Conservation (phyloP, 2,797 vertebrate genomes). For the Mormyrus hasselquistii region DNA sequence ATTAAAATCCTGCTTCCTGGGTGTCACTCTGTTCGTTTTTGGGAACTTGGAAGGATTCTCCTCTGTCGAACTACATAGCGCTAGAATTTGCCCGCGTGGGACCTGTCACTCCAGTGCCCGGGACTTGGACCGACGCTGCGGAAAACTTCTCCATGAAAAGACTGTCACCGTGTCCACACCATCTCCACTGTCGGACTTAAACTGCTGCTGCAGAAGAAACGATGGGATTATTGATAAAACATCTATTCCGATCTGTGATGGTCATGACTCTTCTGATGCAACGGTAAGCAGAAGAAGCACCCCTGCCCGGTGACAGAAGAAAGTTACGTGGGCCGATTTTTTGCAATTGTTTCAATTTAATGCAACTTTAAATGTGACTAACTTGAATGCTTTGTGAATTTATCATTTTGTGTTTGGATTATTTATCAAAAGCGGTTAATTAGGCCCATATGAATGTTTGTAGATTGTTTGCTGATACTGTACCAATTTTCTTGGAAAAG, state of each 20-base stretch:
- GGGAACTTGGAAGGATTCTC: constrained; percentile 32
- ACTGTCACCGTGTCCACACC: constrained; percentile 19
- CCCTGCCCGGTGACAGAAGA: neutral
- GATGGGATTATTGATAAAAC: constrained; percentile 56
- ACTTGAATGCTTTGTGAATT: neutral
- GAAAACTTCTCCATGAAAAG: constrained; percentile 24
- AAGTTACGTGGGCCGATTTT: neutral
- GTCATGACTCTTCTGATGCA: constrained; percentile 52
- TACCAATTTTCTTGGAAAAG: neutral
- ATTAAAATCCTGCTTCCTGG: constrained; percentile 35
- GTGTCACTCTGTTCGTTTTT: constrained; percentile 20
- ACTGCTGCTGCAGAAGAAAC: constrained; percentile 23
- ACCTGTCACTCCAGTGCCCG: constrained; percentile 18
- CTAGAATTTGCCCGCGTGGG: constrained; percentile 38
- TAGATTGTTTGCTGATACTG: neutral
- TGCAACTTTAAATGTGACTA: neutral
- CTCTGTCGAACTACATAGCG: constrained; percentile 37
- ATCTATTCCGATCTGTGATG: constrained; percentile 51
- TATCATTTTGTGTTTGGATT: neutral
- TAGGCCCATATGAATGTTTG: neutral
- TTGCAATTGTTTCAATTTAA: neutral
- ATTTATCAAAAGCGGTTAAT: neutral
- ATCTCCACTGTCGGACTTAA: constrained; percentile 9
- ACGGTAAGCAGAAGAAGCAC: constrained; percentile 51
- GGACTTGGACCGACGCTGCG: neutral